Conservation (phyloP, 2,888 invertebrate genomes). For the Drosophila kuntzei region DNA sequence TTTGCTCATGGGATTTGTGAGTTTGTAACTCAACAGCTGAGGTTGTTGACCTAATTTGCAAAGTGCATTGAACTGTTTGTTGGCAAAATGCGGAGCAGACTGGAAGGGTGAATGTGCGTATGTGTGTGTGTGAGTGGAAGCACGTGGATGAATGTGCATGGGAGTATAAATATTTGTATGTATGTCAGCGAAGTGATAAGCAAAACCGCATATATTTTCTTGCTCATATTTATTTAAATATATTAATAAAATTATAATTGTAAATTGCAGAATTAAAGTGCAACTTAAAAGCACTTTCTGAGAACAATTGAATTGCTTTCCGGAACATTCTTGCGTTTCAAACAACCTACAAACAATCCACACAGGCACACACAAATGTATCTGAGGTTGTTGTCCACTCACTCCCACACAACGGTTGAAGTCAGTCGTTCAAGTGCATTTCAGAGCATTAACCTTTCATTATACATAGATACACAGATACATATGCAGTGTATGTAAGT, state of each 20-base stretch:
- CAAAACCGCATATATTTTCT: constrained; percentile 6
- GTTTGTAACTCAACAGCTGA: constrained; percentile 41
- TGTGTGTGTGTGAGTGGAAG: constrained; percentile 4
- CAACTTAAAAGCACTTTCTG: not conserved
- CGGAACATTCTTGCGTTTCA: constrained; percentile 38
- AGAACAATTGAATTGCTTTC: constrained; percentile 20
- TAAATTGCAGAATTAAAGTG: constrained; percentile 1
- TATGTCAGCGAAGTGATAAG: constrained; percentile 9
- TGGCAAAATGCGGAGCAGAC: constrained; percentile 20
- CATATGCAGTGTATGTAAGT: constrained; percentile 12
- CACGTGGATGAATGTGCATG: constrained; percentile 17
- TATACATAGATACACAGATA: constrained; percentile 12
- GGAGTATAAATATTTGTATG: constrained; percentile 7
- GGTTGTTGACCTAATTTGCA: constrained; percentile 85
- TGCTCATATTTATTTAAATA: constrained; percentile 1
- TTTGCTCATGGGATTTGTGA: not conserved
- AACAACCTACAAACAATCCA: constrained; percentile 1
- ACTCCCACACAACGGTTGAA: constrained; percentile 52
- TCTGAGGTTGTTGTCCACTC: constrained; percentile 31
- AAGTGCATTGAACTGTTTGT: constrained; percentile 84
- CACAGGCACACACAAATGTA: not conserved
- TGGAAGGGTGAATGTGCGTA: constrained; percentile 14
- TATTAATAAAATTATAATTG: not conserved
- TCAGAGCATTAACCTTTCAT: constrained; percentile 80
- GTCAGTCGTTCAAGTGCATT: constrained; percentile 84